A percentile compares a stretch with the other conserved stretches of the same genome.
These are phyloP conservation scores for Passer montanus DNA, from an alignment of 2,113 vertebrate genomes.

Conservation along the genomic window DNA sequence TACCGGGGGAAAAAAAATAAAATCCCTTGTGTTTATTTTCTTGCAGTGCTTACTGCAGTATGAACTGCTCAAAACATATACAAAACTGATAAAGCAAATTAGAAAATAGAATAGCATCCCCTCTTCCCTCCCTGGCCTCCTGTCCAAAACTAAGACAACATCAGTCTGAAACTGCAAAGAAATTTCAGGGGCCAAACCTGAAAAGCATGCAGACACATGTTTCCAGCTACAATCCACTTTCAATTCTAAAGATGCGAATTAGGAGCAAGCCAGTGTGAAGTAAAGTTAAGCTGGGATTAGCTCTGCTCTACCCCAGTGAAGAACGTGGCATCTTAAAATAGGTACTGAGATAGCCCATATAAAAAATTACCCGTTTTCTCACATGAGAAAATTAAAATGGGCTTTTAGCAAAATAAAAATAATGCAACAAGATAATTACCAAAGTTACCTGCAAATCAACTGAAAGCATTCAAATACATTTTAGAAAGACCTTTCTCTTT, in stretches of 20 bases:
- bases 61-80: neutral
- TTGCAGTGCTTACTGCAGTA: neutral
- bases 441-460: conserved; percentile 38
- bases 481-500: conserved; percentile 26
- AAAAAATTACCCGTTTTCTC: conserved; percentile 49
- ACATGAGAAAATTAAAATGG: conserved; percentile 45
- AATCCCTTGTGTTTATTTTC: neutral
- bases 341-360: neutral
- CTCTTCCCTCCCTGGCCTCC: neutral
- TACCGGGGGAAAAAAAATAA: neutral
- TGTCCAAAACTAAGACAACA: neutral
- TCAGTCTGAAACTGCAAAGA: neutral
- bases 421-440: neutral
- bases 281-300: neutral
- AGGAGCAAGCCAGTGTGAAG: neutral
- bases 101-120: neutral
- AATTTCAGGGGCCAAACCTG: neutral
- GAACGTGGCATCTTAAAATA: neutral
- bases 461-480: conserved; percentile 46
- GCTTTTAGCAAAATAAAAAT: neutral
- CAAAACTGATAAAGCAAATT: neutral
- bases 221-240: neutral
- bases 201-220: neutral
- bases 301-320: neutral
- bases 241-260: neutral